Conservation (phyloP, 2,888 invertebrate genomes). For the Cephus pygmeus region DNA sequence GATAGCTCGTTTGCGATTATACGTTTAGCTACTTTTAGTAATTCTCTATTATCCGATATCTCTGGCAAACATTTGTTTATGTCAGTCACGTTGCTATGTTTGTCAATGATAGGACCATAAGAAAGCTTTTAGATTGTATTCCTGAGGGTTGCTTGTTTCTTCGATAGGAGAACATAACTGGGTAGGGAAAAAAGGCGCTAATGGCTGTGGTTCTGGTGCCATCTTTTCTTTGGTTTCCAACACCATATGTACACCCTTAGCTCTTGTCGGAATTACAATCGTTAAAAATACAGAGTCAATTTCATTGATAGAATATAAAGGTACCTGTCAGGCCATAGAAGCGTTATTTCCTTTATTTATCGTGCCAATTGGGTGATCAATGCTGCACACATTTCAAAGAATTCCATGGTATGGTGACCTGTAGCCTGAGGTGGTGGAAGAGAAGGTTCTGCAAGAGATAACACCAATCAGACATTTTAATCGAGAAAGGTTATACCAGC, state of each 20-base stretch:
- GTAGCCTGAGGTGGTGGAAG: slow-evolving; percentile 58
- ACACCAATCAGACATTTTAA: not conserved
- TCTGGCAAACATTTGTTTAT: not conserved
- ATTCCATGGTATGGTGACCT: slow-evolving; percentile 98
- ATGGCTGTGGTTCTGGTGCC: not conserved
- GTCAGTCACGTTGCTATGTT: not conserved
- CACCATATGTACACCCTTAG: not conserved
- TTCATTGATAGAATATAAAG: not conserved
- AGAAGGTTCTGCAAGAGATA: slow-evolving; percentile 48
- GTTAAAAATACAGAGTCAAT: not conserved
- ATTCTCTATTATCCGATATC: not conserved
- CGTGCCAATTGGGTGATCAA: slow-evolving; percentile 97
- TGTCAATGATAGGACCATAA: not conserved
- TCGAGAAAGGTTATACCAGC: not conserved
- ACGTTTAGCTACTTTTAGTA: not conserved
- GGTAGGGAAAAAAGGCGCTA: not conserved
- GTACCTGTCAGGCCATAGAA: not conserved
- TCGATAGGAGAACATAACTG: not conserved
- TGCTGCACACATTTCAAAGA: slow-evolving; percentile 99
- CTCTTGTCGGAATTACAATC: not conserved
- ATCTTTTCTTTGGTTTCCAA: not conserved
- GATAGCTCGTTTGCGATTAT: not conserved
- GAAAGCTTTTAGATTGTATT: not conserved
- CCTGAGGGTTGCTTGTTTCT: not conserved
- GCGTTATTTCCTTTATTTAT: slow-evolving; percentile 64